Evolutionary conservation across 2,797 vertebrate species (phyloP).

Genomic region (Parambassis ranga): DNA sequence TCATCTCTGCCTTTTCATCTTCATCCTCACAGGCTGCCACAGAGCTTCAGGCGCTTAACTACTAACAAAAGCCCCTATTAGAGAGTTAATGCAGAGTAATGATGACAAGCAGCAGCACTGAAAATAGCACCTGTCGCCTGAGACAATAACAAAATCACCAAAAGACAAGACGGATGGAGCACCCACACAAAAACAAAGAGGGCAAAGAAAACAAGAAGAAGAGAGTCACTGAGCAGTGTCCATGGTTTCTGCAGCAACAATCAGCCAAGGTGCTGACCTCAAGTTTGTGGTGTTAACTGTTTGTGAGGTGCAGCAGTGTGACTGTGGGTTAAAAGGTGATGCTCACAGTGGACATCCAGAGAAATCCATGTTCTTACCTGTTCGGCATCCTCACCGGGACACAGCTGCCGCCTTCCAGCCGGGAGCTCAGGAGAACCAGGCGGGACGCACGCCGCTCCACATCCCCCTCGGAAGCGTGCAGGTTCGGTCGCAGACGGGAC

Average conservation of each 20-base stretch:
- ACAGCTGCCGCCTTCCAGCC: conserved; percentile 40
- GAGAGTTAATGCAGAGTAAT: conserved; percentile 59
- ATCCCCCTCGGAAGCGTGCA: conserved; percentile 22
- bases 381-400: conserved; percentile 64
- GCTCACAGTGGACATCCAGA: too few species aligned
- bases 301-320: too few species aligned
- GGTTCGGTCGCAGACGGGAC: not conserved
- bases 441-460: conserved; percentile 33
- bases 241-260: not conserved
- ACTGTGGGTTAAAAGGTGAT: too few species aligned
- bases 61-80: conserved; percentile 51
- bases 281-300: too few species aligned
- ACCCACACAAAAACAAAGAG: not conserved
- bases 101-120: conserved; percentile 44
- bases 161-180: conserved; percentile 2
- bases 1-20: conserved; percentile 8
- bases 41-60: conserved; percentile 44
- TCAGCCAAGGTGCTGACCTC: not conserved
- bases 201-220: not conserved
- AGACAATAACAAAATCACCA: conserved; percentile 40
- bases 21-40: conserved; percentile 32
- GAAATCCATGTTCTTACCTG: conserved; percentile 52
- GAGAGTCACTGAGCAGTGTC: not conserved
- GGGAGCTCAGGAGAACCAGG: conserved; percentile 25
- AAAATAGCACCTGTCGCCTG: conserved; percentile 49